Conservation (phyloP, 2,888 invertebrate genomes). For the Pediacus dermestoides region DNA sequence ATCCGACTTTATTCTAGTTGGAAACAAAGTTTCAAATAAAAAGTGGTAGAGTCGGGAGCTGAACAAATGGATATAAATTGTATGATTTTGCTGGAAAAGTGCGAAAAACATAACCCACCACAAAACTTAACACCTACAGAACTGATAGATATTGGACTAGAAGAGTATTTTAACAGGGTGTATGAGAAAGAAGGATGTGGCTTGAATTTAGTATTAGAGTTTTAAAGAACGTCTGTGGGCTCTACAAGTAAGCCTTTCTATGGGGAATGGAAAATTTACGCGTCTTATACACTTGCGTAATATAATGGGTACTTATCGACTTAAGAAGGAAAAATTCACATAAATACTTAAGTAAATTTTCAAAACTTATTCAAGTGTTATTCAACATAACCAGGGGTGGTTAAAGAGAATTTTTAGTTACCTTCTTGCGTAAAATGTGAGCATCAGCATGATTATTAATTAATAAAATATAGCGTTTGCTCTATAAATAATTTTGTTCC, state of each 20-base stretch:
- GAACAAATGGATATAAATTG: constrained; percentile 3
- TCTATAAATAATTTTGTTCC: too few relatives aligned
- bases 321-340: too few relatives aligned
- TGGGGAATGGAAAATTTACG: constrained; percentile 6
- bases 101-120: constrained; percentile 1
- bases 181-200: constrained; percentile 4
- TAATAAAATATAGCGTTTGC: too few relatives aligned
- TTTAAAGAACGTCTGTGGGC: background rate
- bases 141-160: constrained; percentile 5
- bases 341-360: too few relatives aligned
- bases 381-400: too few relatives aligned
- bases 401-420: too few relatives aligned
- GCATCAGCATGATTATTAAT: too few relatives aligned
- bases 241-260: too few relatives aligned
- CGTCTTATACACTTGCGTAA: constrained; percentile 6
- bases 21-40: constrained; percentile 1
- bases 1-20: background rate
- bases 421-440: too few relatives aligned
- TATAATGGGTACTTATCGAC: too few relatives aligned
- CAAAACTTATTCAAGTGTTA: too few relatives aligned
- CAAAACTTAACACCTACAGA: constrained; percentile 6
- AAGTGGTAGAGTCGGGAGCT: background rate
- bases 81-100: background rate
- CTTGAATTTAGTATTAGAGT: constrained; percentile 1
- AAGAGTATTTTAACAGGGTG: constrained; percentile 5